Base-by-base conservation (phyloP, 2,888 invertebrate genomes). In the Brenthis daphne region DNA sequence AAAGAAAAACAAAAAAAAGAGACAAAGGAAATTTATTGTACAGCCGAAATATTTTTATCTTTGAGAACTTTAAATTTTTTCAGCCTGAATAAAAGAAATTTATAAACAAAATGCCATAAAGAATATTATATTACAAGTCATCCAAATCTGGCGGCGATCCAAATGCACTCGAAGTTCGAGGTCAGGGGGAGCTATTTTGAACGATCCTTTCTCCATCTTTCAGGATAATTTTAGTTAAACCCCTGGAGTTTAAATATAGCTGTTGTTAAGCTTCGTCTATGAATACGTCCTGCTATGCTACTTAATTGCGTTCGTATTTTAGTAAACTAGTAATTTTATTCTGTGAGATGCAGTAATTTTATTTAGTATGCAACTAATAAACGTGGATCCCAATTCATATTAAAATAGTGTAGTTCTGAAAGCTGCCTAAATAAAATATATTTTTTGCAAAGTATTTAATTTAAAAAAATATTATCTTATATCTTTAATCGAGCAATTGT, bases 91-190 rank as follows among this genome's bases (percentile, higher is more conserved):
- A 14, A n/a, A 60, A 2, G n/a, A 48, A 29, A n/a, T 29, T 54
- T 24, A 12, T 13, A 29, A 1, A 24, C 16, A 3, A 53, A 53
- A 53, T 13, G 51, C n/a, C 51, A 43, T 48, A 61, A 13, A 60
- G 53, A 51, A 65, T 47, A 65, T 48, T 29, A 57, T 64, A 65
- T 37, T 51, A 48, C 55, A 47, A 65, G 67, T 64, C 70, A 70
- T 63, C 48, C 50, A 43, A 51, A 65, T n/a, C 37, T 73, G 73
- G 71, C 73, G 29, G 11, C 47, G 57, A 60, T 66, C 71, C 70
- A 68, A 68, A 57, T 73, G 75, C 72, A 73, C 71, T 73, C 65
- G 67, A 70, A 71, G 75, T 75, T 74, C 74, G 74, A 75, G 75
- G 74, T 73, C 75, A 66, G 66, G 60, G 68, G 61, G 56, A 71